These are phyloP conservation scores for Falco cherrug DNA, from an alignment of 2,797 vertebrate species.

Conservation along the genomic window DNA sequence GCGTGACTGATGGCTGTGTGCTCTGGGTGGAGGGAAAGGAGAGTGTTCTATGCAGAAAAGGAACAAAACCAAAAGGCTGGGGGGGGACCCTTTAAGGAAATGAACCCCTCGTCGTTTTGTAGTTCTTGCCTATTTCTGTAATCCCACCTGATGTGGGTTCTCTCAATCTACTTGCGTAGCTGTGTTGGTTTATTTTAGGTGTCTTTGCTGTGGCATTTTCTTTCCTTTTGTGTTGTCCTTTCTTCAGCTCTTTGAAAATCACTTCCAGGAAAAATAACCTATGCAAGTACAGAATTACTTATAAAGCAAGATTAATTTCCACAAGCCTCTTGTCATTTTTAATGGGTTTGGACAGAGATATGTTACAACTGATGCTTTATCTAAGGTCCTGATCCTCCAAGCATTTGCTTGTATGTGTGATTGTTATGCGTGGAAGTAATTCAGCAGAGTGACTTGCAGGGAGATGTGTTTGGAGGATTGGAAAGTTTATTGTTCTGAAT, in stretches of 20 bases:
- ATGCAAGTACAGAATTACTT: not conserved
- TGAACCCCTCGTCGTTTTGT: not conserved
- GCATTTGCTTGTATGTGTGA: not conserved
- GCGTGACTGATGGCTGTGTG: not conserved
- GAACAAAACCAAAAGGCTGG: not conserved
- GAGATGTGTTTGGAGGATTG: not conserved
- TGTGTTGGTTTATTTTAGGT: constrained; percentile 10
- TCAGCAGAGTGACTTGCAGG: not conserved
- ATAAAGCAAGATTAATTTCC: constrained; percentile 14
- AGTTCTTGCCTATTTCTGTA: not conserved
- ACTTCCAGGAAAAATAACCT: constrained; percentile 41
- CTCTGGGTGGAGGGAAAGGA: not conserved
- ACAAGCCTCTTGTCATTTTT: not conserved
- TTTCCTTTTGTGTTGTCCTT: not conserved
- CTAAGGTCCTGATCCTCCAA: not conserved
- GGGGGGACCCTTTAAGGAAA: not conserved
- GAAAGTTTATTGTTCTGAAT: not conserved
- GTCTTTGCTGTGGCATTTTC: not conserved
- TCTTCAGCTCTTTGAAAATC: not conserved
- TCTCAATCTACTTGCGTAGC: not conserved
- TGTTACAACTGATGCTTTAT: not conserved
- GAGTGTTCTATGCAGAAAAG: not conserved
- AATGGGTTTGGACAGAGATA: not conserved
- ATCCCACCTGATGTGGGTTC: not conserved
- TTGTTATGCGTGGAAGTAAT: not conserved